A percentile compares a stretch with the other conserved stretches of the same genome.
Conservation (phyloP, 2,797 vertebrate genomes). For the Hippopotamyrus pictus region DNA sequence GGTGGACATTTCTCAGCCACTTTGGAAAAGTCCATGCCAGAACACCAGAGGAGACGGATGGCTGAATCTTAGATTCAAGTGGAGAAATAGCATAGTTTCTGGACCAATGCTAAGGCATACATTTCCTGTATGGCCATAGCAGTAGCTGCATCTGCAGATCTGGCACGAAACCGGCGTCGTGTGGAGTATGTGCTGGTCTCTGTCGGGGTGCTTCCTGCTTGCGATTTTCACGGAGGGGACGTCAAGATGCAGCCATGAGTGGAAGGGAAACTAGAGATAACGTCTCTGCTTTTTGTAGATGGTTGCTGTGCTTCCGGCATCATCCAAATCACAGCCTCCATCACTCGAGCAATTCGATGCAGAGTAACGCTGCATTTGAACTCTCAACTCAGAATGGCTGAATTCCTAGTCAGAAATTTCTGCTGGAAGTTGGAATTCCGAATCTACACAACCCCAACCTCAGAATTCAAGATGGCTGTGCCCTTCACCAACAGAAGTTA, state of each 20-base stretch:
- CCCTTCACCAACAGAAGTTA: neutral
- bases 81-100: neutral
- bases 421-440: neutral
- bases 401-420: neutral
- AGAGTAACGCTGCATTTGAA: neutral
- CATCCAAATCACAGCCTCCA: neutral
- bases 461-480: neutral
- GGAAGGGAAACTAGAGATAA: neutral
- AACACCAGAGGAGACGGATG: neutral
- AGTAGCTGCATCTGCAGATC: neutral
- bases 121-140: neutral
- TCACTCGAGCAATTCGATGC: neutral
- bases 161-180: neutral
- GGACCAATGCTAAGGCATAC: neutral
- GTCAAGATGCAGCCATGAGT: neutral
- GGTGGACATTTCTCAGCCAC: neutral
- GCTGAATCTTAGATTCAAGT: neutral
- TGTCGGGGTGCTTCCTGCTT: neutral
- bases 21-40: neutral
- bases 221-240: neutral
- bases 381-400: neutral
- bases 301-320: neutral
- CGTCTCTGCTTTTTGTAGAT: neutral
- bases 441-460: neutral
- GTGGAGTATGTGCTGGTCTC: neutral